These are phyloP conservation scores for Paramormyrops kingsleyae DNA, from an alignment of 2,113 vertebrate genomes.

Conservation along the genomic window DNA sequence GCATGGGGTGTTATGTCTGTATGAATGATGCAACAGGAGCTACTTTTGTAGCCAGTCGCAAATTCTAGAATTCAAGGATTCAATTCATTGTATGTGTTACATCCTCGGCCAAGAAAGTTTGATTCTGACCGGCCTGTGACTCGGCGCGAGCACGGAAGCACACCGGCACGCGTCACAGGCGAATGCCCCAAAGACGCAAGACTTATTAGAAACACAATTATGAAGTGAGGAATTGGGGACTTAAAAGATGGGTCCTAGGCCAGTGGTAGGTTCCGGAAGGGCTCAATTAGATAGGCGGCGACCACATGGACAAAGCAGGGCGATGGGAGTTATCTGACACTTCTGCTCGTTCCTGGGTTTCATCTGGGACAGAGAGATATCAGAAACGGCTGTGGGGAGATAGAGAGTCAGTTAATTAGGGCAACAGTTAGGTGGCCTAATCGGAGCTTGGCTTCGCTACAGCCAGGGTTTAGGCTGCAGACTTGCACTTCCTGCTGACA, in stretches of 20 bases:
- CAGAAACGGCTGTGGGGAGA: neutral
- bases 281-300: neutral
- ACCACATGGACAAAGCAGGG: neutral
- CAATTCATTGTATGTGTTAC: neutral
- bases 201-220: neutral
- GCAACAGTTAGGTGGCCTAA: neutral
- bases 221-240: neutral
- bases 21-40: neutral
- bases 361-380: neutral
- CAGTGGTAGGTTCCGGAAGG: neutral
- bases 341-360: neutral
- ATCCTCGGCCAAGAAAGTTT: neutral
- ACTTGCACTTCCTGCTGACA: neutral
- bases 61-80: neutral
- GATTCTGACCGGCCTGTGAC: neutral
- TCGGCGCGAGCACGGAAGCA: neutral
- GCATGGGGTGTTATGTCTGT: neutral
- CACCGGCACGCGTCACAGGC: neutral
- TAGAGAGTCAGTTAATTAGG: neutral
- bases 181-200: neutral
- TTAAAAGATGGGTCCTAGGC: neutral
- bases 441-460: neutral
- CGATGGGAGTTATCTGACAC: neutral
- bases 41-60: neutral
- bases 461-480: neutral